A percentile compares a stretch with the other conserved stretches of the same genome.
phyloP scores from a whole-genome alignment of 2,888 invertebrate species.

The Corbicula japonica region DNA sequence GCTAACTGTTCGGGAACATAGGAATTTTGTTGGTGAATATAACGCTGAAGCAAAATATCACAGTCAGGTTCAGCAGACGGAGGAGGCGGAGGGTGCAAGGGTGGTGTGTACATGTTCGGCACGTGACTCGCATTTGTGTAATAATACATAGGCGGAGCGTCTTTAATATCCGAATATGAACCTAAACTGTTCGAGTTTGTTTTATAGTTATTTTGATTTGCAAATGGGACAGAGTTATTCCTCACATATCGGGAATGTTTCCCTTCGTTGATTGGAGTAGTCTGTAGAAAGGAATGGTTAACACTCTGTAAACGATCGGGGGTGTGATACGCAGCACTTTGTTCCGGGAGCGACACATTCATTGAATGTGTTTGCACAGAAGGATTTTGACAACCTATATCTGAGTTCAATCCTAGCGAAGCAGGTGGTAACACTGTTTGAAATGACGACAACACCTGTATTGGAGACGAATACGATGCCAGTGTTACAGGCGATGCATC shows the following conservation, averaged over 20 bases:
- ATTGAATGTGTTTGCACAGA: conserved; percentile 7
- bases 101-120: conserved; percentile 2
- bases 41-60: conserved; percentile 72
- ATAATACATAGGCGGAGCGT: conserved; percentile 25
- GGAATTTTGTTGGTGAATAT: conserved; percentile 74
- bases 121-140: conserved; percentile 1
- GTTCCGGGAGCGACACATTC: not conserved
- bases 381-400: not conserved
- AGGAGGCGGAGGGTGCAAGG: not conserved
- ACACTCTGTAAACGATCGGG: not conserved
- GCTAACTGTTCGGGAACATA: conserved; percentile 57
- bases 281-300: no score
- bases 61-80: conserved; percentile 4
- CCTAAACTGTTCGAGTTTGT: not conserved
- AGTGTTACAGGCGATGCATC: conserved; percentile 21
- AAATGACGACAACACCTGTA: not conserved
- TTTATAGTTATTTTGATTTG: conserved; percentile 35
- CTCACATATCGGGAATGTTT: conserved; percentile 48
- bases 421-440: not conserved
- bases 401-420: not conserved
- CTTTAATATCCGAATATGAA: conserved; percentile 3
- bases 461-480: conserved; percentile 5
- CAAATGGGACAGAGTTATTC: conserved; percentile 36
- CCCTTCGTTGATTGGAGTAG: no score
- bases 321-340: conserved; percentile 12